phyloP scores from a whole-genome alignment of 2,888 invertebrate genomes.

The Cryptus viduatorius region DNA sequence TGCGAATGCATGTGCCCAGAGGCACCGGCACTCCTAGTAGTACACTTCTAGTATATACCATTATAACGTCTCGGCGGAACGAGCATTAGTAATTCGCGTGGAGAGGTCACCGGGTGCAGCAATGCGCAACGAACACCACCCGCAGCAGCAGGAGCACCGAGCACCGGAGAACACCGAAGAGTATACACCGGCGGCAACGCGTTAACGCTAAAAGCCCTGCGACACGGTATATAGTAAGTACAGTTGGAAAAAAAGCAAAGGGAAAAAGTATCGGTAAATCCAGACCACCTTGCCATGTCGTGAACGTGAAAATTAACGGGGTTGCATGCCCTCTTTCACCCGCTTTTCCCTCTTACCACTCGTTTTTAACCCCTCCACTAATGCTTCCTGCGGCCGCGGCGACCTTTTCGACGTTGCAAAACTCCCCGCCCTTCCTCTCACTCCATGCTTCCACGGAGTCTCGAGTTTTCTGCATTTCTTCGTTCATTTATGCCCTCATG shows the following conservation, averaged over 20 bases:
- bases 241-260: constrained; percentile 31
- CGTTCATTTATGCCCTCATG: constrained; percentile 46
- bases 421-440: background rate
- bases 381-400: constrained; percentile 26
- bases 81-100: constrained; percentile 61
- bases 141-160: constrained; percentile 29
- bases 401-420: constrained; percentile 45
- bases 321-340: constrained; percentile 45
- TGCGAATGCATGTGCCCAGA: constrained; percentile 20
- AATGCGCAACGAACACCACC: constrained; percentile 47
- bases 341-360: constrained; percentile 24
- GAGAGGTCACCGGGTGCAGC: constrained; percentile 47
- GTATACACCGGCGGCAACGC: constrained; percentile 28
- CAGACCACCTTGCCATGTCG: constrained; percentile 39
- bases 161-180: background rate
- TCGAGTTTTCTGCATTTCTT: constrained; percentile 53
- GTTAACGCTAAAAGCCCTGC: constrained; percentile 55
- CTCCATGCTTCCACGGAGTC: constrained; percentile 11
- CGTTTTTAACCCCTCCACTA: constrained; percentile 40
- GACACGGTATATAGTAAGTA: constrained; percentile 21
- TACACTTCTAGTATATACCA: constrained; percentile 35
- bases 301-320: constrained; percentile 53
- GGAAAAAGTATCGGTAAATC: constrained; percentile 59
- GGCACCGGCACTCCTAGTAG: constrained; percentile 31
- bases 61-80: constrained; percentile 63